Conservation (phyloP, 2,113 vertebrate genomes). For the Piprites chloris region DNA sequence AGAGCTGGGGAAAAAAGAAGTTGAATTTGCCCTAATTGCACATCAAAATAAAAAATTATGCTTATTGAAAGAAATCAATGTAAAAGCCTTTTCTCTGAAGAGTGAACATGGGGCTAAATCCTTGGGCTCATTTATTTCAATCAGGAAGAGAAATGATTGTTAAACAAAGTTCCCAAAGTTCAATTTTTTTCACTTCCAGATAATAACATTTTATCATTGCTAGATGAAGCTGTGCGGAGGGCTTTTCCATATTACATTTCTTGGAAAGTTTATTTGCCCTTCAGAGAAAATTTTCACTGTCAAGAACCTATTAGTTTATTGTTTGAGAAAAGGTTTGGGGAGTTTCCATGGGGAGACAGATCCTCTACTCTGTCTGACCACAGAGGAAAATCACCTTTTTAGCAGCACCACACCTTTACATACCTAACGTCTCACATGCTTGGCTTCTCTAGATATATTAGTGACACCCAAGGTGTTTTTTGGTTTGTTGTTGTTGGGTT, state of each 20-base stretch:
- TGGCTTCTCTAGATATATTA: not conserved
- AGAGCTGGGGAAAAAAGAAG: constrained; percentile 20
- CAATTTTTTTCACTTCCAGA: constrained; percentile 49
- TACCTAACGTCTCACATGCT: not conserved
- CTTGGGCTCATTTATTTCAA: constrained; percentile 57
- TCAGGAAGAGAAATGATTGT: constrained; percentile 55
- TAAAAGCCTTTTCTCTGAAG: constrained; percentile 34
- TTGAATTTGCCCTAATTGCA: constrained; percentile 64
- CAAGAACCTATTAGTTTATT: not conserved
- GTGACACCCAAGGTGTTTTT: not conserved
- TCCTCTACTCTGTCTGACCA: not conserved
- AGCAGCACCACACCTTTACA: not conserved
- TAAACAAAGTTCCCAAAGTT: constrained; percentile 60
- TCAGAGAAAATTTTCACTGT: not conserved
- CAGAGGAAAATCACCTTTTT: not conserved
- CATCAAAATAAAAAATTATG: constrained; percentile 65
- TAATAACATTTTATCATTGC: constrained; percentile 29
- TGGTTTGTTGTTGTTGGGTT: not conserved
- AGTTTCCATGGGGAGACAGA: not conserved
- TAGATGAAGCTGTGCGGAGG: not conserved
- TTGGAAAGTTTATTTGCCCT: not conserved
- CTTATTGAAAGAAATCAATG: constrained; percentile 61
- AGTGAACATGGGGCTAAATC: constrained; percentile 36
- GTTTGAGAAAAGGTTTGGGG: not conserved
- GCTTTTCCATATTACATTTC: not conserved